phyloP scores from a whole-genome alignment of 2,888 invertebrate species.

The Amiota minor region DNA sequence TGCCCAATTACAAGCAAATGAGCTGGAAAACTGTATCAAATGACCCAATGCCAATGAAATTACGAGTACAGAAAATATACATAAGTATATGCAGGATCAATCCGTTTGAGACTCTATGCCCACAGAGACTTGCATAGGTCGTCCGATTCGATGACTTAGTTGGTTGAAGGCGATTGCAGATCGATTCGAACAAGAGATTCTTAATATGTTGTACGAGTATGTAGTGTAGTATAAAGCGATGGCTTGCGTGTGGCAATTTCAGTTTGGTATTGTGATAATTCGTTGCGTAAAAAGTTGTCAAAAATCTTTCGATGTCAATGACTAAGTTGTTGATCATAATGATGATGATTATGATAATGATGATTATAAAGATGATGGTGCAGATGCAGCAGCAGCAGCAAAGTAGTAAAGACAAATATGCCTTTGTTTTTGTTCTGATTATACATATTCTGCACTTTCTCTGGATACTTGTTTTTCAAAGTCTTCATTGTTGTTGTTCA shows the following conservation, averaged over 20 bases:
- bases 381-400: neutral
- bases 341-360: slow-evolving; percentile 1
- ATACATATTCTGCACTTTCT: slow-evolving; percentile 20
- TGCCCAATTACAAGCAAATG: slow-evolving; percentile 74
- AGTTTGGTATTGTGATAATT: slow-evolving; percentile 51
- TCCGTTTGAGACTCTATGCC: neutral
- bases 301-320: slow-evolving; percentile 19
- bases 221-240: slow-evolving; percentile 70
- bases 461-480: slow-evolving; percentile 3
- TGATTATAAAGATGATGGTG: neutral
- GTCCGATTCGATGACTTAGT: too few species aligned
- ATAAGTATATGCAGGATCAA: slow-evolving; percentile 31
- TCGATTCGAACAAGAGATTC: neutral
- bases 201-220: slow-evolving; percentile 10
- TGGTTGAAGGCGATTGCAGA: too few species aligned
- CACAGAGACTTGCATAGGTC: too few species aligned
- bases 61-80: slow-evolving; percentile 51
- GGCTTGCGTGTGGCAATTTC: slow-evolving; percentile 74
- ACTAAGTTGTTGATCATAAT: slow-evolving; percentile 13
- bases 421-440: slow-evolving; percentile 20
- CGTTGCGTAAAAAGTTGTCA: slow-evolving; percentile 27
- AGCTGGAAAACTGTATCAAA: slow-evolving; percentile 74
- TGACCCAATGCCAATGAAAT: slow-evolving; percentile 69
- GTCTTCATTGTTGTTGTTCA: slow-evolving; percentile 48
- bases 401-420: neutral